Base-by-base conservation (phyloP, 2,797 vertebrate species). In the Galagoides demidoff region DNA sequence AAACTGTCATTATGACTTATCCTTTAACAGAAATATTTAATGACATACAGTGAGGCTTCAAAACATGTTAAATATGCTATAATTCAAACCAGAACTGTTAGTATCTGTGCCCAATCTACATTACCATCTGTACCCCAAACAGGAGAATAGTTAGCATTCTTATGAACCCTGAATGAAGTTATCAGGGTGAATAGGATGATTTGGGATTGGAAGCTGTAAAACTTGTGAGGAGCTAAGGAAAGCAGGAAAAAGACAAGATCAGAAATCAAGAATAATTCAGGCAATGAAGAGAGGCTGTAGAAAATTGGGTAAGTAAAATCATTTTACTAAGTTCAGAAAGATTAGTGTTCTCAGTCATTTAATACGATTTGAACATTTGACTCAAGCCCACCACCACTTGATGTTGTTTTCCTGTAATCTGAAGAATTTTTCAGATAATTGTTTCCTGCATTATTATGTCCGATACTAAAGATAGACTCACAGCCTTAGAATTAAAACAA, bases 401-500 rank as follows among this genome's bases (percentile, higher is more conserved):
- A 52, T 2, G 1, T 90, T 88, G 52, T 64, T 97, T 95, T 79
- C 82, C 64, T 66, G 68, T 43, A 89, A 71, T 85, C 63, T 86
- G 64, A 94, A 85, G 43, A 83, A 83, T 92, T 94, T 94, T 95
- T 79, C 59, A 88, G 77, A 83, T 77, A 92, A 95, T 96, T 96
- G 81, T 88, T 96, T 96, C 92, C 95, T 97, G 61, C 8, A 31
- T 52, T 31, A 84, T 92, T 96, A 93, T 93, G 64, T 88, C 82
- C 96, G 45, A 88, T 14, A 27, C 88, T 96, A 89, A 96, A 96
- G 49, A 94, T 96, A 97, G 93, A 95, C n/a, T 78, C 37, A n/a
- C 39, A 93, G 7, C 19, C 27, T 71, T 86, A 96, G 74, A 95
- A 95, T 97, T 97, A 96, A 97, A 97, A 88, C 13, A 95, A 97